Percentiles rank a stretch among this genome's conserved stretches.
Conservation (phyloP, 2,113 vertebrate genomes). For the cattle (Bos taurus) region DNA sequence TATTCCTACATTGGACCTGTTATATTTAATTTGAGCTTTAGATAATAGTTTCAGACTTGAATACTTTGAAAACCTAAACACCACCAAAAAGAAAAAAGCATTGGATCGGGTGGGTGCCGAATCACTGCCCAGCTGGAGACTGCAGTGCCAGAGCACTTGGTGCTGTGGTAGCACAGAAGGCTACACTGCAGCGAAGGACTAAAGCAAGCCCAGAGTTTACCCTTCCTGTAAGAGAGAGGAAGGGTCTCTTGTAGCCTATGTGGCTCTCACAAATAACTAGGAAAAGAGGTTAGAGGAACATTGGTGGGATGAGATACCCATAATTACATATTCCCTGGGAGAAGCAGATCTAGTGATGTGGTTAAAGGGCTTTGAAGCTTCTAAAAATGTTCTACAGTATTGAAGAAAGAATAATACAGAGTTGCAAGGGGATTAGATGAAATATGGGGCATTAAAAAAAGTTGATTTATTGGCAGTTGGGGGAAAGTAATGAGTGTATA, state of each 20-base stretch:
- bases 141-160: neutral
- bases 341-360: neutral
- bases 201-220: neutral
- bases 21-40: neutral
- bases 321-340: neutral
- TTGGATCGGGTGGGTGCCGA: neutral
- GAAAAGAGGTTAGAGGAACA: neutral
- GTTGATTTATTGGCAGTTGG: neutral
- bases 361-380: constrained; percentile 15
- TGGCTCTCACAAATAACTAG: neutral
- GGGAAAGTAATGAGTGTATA: neutral
- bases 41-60: neutral
- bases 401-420: neutral
- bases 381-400: neutral
- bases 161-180: neutral
- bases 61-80: neutral
- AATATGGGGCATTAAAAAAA: neutral
- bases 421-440: neutral
- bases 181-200: neutral
- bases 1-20: neutral
- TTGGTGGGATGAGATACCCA: neutral
- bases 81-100: neutral
- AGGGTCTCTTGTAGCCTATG: neutral
- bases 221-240: neutral
- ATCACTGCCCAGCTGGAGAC: neutral